Evolutionary conservation across 2,797 vertebrate genomes (phyloP), one percentile per base, ranked within the genome.

Genomic region (Dicrostonyx torquatus): DNA sequence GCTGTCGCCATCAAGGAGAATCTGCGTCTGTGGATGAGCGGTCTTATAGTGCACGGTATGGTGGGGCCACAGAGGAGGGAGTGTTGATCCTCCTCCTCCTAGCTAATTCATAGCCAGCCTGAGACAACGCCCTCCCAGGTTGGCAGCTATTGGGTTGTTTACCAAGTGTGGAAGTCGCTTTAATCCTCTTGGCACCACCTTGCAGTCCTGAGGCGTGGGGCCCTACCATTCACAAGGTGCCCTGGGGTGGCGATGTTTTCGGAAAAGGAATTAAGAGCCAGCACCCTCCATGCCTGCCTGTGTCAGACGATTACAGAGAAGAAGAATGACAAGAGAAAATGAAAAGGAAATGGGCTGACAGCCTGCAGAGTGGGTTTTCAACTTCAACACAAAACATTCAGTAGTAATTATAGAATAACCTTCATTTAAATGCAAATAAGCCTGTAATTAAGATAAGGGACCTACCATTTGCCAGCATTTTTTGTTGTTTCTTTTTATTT

Each of bases 361-460:
- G 98, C 97, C 98, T 97, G 98, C 98, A 98, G 98, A 98, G 98
- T 98, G 98, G 98, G 98, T 98, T 98, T 98, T 98, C 98, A 98
- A 97, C 98, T 98, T 97, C 97, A 98, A 98, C 98, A 98, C 98
- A 98, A 98, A 98, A 98, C 98, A 98, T 98, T 98, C 97, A 95
- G 94, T 98, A 97, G 98, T 98, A 98, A 98, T 98, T 98, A 98
- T 98, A 98, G 98, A 98, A 98, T 98, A 98, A 98, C 98, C 98
- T 98, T 98, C 98, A 98, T 98, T 98, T 98, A 98, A 98, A 98
- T 98, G 98, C 98, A 98, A 98, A 98, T 98, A 98, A 98, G 98
- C 98, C 98, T 98, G 98, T 98, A 98, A 98, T 98, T 98, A 98
- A 98, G 98, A 98, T 98, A 98, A 98, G 98, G 98, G 98, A 97